Evolutionary conservation across 2,113 vertebrate species (phyloP).

Genomic region (Cervus canadensis): DNA sequence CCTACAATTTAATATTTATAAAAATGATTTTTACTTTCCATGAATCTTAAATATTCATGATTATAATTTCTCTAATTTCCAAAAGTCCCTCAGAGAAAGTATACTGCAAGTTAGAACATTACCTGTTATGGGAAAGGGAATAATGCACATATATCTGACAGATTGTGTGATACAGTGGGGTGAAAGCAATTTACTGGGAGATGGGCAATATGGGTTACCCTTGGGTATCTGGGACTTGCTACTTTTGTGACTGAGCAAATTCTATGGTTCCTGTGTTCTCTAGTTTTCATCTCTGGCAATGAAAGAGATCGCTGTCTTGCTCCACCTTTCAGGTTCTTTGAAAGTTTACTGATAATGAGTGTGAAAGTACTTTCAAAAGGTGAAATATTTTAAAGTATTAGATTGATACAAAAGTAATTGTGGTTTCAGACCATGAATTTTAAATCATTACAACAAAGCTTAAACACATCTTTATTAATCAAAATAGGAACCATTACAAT

Average conservation of each 20-base stretch:
- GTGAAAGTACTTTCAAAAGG: not conserved
- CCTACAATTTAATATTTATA: constrained; percentile 50
- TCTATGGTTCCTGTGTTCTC: not conserved
- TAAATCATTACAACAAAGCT: not conserved
- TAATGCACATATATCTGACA: not conserved
- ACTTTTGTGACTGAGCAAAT: not conserved
- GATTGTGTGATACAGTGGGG: not conserved
- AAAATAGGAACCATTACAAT: not conserved
- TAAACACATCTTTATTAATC: not conserved
- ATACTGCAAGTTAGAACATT: constrained; percentile 1
- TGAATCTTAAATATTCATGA: constrained; percentile 41
- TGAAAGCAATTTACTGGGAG: not conserved
- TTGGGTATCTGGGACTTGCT: not conserved
- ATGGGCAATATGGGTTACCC: not conserved
- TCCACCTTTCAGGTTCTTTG: not conserved
- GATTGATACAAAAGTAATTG: not conserved
- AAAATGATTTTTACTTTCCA: constrained; percentile 11
- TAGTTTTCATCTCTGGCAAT: not conserved
- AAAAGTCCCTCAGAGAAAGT: not conserved
- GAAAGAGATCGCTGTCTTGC: not conserved
- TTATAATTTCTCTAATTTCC: constrained; percentile 52
- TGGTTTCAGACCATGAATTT: not conserved
- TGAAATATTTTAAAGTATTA: not conserved
- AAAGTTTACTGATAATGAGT: not conserved
- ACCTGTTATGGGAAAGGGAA: not conserved